Percentiles rank a stretch among this genome's conserved stretches.
These are phyloP conservation scores for Timandra comae DNA, from an alignment of 2,888 invertebrate genomes.

Conservation along the genomic window DNA sequence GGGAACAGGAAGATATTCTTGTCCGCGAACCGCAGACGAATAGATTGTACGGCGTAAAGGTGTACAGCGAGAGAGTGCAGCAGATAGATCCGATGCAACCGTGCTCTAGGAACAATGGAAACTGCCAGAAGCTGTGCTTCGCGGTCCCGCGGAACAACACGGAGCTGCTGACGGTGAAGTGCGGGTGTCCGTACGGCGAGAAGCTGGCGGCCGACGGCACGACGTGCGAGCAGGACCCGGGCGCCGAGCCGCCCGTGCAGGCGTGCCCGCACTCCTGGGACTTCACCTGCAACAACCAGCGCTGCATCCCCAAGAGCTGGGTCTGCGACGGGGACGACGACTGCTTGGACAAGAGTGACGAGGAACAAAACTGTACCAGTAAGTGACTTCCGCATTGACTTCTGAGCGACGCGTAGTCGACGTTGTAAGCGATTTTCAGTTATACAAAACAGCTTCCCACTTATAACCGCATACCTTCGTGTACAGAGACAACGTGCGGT, in stretches of 20 bases:
- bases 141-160: slow-evolving; percentile 84
- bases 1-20: slow-evolving; percentile 90
- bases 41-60: slow-evolving; percentile 93
- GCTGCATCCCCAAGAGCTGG: slow-evolving; percentile 96
- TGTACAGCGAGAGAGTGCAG: slow-evolving; percentile 87
- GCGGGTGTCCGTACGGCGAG: slow-evolving; percentile 96
- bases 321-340: slow-evolving; percentile 98
- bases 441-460: too few relatives aligned
- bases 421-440: too few relatives aligned
- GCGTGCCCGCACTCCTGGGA: slow-evolving; percentile 95
- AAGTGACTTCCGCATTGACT: slow-evolving; percentile 46
- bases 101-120: slow-evolving; percentile 89
- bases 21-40: slow-evolving; percentile 93
- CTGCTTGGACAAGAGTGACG: slow-evolving; percentile 96
- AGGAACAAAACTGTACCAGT: slow-evolving; percentile 96
- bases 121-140: slow-evolving; percentile 97
- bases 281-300: slow-evolving; percentile 94
- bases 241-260: slow-evolving; percentile 89
- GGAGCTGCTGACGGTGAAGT: slow-evolving; percentile 78
- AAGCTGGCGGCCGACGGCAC: slow-evolving; percentile 82
- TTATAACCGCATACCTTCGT: not conserved
- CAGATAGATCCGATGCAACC: slow-evolving; percentile 84
- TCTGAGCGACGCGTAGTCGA: too few relatives aligned
- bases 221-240: slow-evolving; percentile 87
- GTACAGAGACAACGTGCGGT: slow-evolving; percentile 90